Conservation (phyloP, 2,797 vertebrate species). For the Urophycis tenuis region DNA sequence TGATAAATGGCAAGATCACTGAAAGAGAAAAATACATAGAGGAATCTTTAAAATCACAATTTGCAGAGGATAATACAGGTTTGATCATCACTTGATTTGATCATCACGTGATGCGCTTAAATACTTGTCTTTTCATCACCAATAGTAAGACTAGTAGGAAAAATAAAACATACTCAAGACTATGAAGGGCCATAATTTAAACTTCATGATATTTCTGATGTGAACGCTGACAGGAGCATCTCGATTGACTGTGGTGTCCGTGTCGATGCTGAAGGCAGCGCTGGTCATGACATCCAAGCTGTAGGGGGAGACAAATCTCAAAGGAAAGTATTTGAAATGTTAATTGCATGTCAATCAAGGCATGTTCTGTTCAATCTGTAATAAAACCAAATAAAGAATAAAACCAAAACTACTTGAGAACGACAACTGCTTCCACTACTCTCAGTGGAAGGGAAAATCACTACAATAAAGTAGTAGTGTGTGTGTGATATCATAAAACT, state of each 20-base stretch:
- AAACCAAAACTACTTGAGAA: too few species aligned
- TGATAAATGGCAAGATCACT: conserved; percentile 66
- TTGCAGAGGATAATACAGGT: neutral
- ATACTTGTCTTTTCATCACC: neutral
- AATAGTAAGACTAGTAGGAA: neutral
- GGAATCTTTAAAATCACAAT: neutral
- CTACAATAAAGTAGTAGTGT: neutral
- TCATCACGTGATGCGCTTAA: too few species aligned
- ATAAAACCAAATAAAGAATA: neutral
- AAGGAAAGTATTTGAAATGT: neutral
- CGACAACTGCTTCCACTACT: too few species aligned
- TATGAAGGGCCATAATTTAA: conserved; percentile 48
- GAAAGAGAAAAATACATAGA: conserved; percentile 21
- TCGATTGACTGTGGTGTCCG: conserved; percentile 74
- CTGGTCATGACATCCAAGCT: conserved; percentile 76
- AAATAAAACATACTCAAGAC: conserved; percentile 44
- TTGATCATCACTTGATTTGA: too few species aligned
- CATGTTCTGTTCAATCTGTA: neutral
- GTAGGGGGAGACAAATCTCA: conserved; percentile 72
- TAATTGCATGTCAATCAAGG: neutral
- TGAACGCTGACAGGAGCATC: conserved; percentile 67
- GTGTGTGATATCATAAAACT: neutral
- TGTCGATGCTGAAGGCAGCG: conserved; percentile 75
- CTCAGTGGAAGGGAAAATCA: too few species aligned
- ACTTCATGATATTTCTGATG: conserved; percentile 66